phyloP scores from a whole-genome alignment of 2,888 invertebrate genomes.

The Cactoblastis cactorum region DNA sequence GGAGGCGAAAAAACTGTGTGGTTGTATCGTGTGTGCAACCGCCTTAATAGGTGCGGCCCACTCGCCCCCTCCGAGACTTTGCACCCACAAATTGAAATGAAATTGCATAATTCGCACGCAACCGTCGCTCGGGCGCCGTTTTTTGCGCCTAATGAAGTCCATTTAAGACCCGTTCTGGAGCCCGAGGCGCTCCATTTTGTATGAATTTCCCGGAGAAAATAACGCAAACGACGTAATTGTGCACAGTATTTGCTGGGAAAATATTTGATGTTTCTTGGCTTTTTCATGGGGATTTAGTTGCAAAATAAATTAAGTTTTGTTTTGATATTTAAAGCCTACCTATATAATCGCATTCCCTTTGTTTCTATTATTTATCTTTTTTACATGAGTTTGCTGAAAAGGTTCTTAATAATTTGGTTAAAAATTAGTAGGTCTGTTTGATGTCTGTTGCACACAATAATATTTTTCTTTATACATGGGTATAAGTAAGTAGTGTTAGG shows the following conservation, averaged over 20 bases:
- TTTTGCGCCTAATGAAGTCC: constrained; percentile 65
- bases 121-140: constrained; percentile 36
- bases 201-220: constrained; percentile 19
- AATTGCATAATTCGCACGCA: constrained; percentile 67
- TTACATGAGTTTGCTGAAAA: not conserved
- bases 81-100: constrained; percentile 66
- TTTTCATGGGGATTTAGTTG: not conserved
- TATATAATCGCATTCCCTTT: not conserved
- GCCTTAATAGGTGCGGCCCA: constrained; percentile 46
- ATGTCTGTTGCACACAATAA: no score
- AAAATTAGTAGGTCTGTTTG: no score
- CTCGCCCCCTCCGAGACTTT: constrained; percentile 33
- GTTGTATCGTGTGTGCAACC: constrained; percentile 59
- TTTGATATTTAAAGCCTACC: not conserved
- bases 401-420: no score
- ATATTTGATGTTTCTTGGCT: not conserved
- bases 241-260: constrained; percentile 7
- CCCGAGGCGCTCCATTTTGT: constrained; percentile 24
- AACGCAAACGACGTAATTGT: constrained; percentile 14
- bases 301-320: no score
- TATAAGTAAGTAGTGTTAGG: no score
- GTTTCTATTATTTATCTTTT: not conserved
- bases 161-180: constrained; percentile 38
- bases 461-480: no score
- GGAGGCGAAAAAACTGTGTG: constrained; percentile 63